These are phyloP conservation scores for Pogona vitticeps DNA, from an alignment of 2,113 vertebrate genomes.

Conservation along the genomic window DNA sequence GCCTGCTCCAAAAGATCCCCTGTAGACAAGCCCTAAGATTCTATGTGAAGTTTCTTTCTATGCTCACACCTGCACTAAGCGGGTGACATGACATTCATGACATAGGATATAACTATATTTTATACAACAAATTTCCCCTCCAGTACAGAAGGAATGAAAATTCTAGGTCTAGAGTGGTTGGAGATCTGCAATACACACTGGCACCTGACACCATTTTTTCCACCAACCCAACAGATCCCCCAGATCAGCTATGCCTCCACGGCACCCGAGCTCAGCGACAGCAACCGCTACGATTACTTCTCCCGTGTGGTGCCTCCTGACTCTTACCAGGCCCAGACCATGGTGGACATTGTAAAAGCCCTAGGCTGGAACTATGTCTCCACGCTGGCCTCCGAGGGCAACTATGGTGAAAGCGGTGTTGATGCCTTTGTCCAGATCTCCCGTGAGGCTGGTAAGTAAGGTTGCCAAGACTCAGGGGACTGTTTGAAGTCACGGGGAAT, in stretches of 20 bases:
- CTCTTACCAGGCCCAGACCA: constrained; percentile 92
- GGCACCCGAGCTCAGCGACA: constrained; percentile 89
- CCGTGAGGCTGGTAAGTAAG: constrained; percentile 83
- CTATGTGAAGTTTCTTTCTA: too few species aligned
- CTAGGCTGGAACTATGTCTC: constrained; percentile 93
- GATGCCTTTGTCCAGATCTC: constrained; percentile 91
- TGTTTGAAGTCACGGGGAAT: not conserved
- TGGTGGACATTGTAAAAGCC: constrained; percentile 90
- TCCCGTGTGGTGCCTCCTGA: constrained; percentile 90
- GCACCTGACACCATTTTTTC: not conserved
- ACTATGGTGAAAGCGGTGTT: constrained; percentile 90
- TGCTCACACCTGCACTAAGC: too few species aligned
- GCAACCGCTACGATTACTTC: constrained; percentile 90
- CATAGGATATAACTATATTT: too few species aligned
- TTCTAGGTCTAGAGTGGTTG: not conserved
- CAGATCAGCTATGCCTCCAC: constrained; percentile 93
- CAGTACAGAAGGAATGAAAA: not conserved
- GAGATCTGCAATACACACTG: not conserved
- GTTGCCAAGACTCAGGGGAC: too few species aligned
- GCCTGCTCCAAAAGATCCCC: too few species aligned
- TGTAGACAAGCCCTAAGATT: too few species aligned
- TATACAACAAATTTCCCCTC: too few species aligned
- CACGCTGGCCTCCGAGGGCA: constrained; percentile 89
- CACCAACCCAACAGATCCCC: constrained; percentile 77
- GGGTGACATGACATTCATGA: too few species aligned